phyloP scores from a whole-genome alignment of 2,113 vertebrate genomes.

The Callaeas wilsoni region DNA sequence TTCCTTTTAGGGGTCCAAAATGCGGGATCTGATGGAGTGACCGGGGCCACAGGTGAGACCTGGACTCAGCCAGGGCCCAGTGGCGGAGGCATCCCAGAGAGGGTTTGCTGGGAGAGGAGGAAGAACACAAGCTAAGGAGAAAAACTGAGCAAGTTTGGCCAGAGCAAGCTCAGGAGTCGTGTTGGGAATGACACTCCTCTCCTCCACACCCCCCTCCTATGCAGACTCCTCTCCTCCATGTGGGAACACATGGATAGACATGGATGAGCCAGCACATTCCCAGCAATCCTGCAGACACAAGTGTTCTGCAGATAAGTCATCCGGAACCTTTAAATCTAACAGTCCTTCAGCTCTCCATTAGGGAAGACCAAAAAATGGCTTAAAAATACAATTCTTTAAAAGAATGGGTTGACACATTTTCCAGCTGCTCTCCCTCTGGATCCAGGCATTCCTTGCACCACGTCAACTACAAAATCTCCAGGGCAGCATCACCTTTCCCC shows the following conservation, averaged over 20 bases:
- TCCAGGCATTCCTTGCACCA: neutral
- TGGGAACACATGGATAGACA: neutral
- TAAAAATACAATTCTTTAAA: neutral
- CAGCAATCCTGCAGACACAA: neutral
- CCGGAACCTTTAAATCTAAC: neutral
- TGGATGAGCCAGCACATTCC: neutral
- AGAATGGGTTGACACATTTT: neutral
- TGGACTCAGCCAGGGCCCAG: accelerated
- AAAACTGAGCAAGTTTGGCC: neutral
- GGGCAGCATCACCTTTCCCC: neutral
- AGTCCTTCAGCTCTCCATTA: neutral
- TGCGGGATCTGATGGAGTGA: neutral
- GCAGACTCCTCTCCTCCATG: neutral
- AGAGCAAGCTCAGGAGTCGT: neutral
- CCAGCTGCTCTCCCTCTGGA: neutral
- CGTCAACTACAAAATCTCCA: accelerated
- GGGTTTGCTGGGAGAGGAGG: neutral
- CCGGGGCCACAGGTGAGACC: accelerated
- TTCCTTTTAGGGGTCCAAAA: neutral
- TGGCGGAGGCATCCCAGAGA: neutral
- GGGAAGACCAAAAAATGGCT: neutral
- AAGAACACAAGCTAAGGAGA: neutral
- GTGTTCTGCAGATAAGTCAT: neutral
- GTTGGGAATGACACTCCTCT: neutral
- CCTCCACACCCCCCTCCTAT: accelerated